These are phyloP conservation scores for Sinhomidia bicolor DNA, from an alignment of 2,888 invertebrate species.

Conservation along the genomic window DNA sequence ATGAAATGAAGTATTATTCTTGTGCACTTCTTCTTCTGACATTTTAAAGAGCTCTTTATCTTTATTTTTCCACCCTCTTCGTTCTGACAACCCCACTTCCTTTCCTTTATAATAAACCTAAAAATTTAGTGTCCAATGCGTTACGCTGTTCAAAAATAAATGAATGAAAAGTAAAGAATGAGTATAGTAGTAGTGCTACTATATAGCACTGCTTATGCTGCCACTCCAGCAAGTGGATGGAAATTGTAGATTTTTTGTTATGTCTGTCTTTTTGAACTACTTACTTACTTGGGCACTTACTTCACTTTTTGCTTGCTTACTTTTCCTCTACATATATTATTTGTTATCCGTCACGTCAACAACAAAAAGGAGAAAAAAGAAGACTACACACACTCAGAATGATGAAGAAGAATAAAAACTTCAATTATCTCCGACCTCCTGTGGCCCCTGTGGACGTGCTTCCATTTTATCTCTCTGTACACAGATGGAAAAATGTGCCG, in stretches of 20 bases:
- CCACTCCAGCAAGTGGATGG: slow-evolving; percentile 39
- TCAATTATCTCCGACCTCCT: slow-evolving; percentile 71
- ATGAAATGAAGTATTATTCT: slow-evolving; percentile 50
- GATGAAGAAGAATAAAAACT: slow-evolving; percentile 66
- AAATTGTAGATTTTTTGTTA: slow-evolving; percentile 55
- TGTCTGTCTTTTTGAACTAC: slow-evolving; percentile 42
- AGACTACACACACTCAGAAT: slow-evolving; percentile 52
- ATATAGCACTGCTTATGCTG: background rate
- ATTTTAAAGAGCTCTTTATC: slow-evolving; percentile 65
- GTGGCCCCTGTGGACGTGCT: slow-evolving; percentile 69
- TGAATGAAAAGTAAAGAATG: slow-evolving; percentile 15
- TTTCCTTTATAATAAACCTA: slow-evolving; percentile 19
- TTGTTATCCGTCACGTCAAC: slow-evolving; percentile 65
- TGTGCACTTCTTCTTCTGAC: slow-evolving; percentile 45
- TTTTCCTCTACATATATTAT: background rate
- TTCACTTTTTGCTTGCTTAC: slow-evolving; percentile 37
- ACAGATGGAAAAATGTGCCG: slow-evolving; percentile 59
- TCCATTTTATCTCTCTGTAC: slow-evolving; percentile 61
- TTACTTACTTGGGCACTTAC: slow-evolving; percentile 48
- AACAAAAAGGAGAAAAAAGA: slow-evolving; percentile 47
- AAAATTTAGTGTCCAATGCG: slow-evolving; percentile 31
- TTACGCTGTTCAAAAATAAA: slow-evolving; percentile 33
- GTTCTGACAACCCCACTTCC: slow-evolving; percentile 58
- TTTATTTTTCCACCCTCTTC: slow-evolving; percentile 56
- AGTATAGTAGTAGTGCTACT: background rate